Evolutionary conservation across 2,797 vertebrate species (phyloP).

Genomic region (Sorex maritimensis): DNA sequence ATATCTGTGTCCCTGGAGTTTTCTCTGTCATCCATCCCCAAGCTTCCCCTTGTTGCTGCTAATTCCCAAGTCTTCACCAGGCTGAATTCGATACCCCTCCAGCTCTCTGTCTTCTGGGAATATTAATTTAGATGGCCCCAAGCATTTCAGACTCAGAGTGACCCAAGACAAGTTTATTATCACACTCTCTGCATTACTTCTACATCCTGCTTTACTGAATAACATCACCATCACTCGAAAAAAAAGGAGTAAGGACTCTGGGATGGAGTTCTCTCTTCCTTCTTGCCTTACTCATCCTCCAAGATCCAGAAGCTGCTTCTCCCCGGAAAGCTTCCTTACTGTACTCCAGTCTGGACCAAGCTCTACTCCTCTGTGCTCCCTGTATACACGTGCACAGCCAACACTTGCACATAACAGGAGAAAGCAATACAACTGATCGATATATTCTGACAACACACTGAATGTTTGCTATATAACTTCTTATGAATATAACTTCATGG

Average conservation of each 20-base stretch:
- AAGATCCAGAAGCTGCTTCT: neutral
- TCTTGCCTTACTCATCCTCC: neutral
- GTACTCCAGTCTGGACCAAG: neutral
- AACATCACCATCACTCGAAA: neutral
- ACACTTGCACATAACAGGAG: no score
- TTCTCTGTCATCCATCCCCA: neutral
- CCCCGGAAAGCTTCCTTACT: neutral
- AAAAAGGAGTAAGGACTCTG: neutral
- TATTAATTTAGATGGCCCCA: neutral
- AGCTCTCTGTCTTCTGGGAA: neutral
- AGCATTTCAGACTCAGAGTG: constrained; percentile 17
- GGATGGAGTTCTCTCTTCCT: neutral
- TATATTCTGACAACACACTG: neutral
- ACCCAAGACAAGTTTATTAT: neutral
- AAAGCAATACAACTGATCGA: neutral
- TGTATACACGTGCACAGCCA: rapidly evolving
- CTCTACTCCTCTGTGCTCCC: no score
- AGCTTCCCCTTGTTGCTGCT: neutral
- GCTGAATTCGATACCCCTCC: neutral
- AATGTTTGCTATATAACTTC: constrained; percentile 34
- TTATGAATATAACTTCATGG: neutral
- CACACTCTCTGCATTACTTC: neutral
- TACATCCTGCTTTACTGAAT: neutral
- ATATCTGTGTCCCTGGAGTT: neutral
- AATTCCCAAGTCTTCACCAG: neutral